Evolutionary conservation across 2,113 vertebrate genomes (phyloP).

Genomic region (Chionomys nivalis): DNA sequence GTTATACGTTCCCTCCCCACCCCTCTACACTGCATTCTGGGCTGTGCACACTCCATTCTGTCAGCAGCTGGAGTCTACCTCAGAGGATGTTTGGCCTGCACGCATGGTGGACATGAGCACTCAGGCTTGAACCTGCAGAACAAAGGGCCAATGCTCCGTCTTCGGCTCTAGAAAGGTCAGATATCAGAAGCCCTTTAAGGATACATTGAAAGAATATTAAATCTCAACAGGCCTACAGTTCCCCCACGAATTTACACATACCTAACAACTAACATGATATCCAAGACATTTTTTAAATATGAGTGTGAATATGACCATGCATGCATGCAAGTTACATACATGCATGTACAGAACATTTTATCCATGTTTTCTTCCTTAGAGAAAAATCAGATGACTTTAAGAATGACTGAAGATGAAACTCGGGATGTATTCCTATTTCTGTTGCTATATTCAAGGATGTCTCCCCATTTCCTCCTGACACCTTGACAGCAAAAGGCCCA

Average conservation of each 20-base stretch:
- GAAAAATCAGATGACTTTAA: background rate
- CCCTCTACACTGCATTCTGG: background rate
- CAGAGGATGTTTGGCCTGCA: background rate
- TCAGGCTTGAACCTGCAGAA: background rate
- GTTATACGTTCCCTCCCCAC: background rate
- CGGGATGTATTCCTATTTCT: background rate
- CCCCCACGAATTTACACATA: background rate
- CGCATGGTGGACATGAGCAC: accelerated
- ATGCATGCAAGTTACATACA: background rate
- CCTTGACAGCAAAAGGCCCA: background rate
- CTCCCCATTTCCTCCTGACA: background rate
- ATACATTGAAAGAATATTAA: background rate
- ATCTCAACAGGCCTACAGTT: background rate
- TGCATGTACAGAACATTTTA: no score
- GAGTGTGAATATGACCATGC: accelerated
- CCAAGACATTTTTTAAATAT: background rate
- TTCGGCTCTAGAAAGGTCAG: background rate
- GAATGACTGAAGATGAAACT: background rate
- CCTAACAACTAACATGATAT: background rate
- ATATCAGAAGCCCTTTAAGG: background rate
- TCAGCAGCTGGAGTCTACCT: background rate
- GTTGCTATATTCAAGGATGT: background rate
- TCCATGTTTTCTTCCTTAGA: background rate
- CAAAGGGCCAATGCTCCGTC: background rate
- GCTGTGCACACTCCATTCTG: background rate